phyloP scores from a whole-genome alignment of 2,113 vertebrate species.

The Spizaetus ornatus region DNA sequence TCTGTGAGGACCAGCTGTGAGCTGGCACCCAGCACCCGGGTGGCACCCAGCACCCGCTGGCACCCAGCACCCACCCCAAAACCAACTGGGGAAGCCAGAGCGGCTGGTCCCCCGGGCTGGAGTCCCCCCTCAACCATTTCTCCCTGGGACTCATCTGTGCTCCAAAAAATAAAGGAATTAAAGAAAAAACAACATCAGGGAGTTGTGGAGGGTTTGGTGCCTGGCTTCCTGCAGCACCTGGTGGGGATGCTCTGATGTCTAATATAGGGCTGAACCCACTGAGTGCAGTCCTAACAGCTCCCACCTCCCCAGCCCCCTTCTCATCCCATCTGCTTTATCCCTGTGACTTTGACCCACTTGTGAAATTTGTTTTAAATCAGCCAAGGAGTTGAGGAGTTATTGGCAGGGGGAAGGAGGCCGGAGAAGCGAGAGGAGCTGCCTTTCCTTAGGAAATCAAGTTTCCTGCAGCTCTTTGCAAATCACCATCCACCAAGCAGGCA shows the following conservation, averaged over 20 bases:
- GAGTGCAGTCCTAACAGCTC: fast-evolving
- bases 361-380: neutral
- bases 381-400: neutral
- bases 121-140: neutral
- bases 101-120: neutral
- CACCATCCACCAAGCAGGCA: neutral
- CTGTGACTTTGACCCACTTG: neutral
- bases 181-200: fast-evolving
- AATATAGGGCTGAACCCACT: neutral
- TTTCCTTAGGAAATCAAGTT: neutral
- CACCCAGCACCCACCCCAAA: neutral
- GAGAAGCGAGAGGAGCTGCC: neutral
- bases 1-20: neutral
- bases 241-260: neutral
- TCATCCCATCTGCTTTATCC: neutral
- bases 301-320: neutral
- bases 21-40: neutral
- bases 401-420: neutral
- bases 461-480: neutral
- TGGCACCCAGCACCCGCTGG: neutral
- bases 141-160: neutral
- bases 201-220: fast-evolving
- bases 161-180: neutral
- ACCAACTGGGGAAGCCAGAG: neutral
- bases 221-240: fast-evolving